These are phyloP conservation scores for Podarcis muralis DNA, from an alignment of 2,113 vertebrate species.

Conservation along the genomic window DNA sequence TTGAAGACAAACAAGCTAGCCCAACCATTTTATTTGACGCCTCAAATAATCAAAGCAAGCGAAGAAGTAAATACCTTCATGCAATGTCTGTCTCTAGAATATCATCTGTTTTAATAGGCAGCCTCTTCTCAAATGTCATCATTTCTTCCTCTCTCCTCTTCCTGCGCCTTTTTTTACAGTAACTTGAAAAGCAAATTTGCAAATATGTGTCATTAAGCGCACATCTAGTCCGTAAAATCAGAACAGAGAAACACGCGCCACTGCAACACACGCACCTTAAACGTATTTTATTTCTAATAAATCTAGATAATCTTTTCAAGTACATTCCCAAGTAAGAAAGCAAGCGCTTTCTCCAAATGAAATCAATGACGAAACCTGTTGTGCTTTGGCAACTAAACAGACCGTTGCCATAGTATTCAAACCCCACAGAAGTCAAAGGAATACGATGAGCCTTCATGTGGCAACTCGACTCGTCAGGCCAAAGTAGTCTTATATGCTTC, in stretches of 20 bases:
- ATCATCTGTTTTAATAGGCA: slow-evolving; percentile 55
- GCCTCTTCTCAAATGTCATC: slow-evolving; percentile 49
- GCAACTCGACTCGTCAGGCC: neutral
- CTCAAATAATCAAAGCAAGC: too few relatives aligned
- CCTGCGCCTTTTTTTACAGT: slow-evolving; percentile 47
- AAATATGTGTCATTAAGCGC: neutral
- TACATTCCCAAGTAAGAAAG: neutral
- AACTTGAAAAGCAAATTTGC: slow-evolving; percentile 56
- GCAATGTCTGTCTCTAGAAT: slow-evolving; percentile 60
- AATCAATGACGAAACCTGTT: neutral
- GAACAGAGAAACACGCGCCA: neutral
- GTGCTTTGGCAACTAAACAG: neutral
- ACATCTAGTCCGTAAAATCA: neutral
- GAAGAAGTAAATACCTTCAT: slow-evolving; percentile 39
- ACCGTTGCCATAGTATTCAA: neutral
- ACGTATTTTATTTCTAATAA: neutral
- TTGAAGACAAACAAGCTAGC: neutral
- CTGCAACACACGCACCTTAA: neutral
- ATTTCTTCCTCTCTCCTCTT: slow-evolving; percentile 58
- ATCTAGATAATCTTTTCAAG: neutral
- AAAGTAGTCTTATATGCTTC: neutral
- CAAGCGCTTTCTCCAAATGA: neutral
- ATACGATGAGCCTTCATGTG: neutral
- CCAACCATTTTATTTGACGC: neutral
- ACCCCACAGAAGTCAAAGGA: neutral